Evolutionary conservation across 1,140 invertebrate genomes (phyloP), one percentile per base, ranked within the genome.

Genomic region (Watersipora subatra): DNA sequence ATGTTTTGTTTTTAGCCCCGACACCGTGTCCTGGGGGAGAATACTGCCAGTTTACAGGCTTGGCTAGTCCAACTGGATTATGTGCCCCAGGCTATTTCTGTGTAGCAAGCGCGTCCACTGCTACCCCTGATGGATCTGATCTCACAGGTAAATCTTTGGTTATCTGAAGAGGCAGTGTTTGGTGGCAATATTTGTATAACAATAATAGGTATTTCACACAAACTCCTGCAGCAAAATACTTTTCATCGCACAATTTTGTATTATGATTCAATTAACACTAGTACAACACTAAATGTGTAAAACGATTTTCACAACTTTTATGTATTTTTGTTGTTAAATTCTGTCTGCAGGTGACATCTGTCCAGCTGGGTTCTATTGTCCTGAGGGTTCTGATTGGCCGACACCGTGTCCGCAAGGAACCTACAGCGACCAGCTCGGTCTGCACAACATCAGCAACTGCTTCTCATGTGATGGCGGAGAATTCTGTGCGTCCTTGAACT

Each of bases 51-150:
- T 71, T 69, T 64, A 67, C 69, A 66, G 69, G 71, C 29, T 70
- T 73, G 25, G 74, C 69, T 3, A 17, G 68, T 17, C 66, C 67
- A 1, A 69, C 70, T 57, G 74, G 73, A 17, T 66, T 71, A 63
- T 76, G 75, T 69, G 56, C 68, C 67, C 12, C 58, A 73, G 76
- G 76, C 1, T 71, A 73, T 64, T 78, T 70, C 58, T 78, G 76
- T 57, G 69, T 68, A 19, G 64, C 69, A 0, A 71, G 72, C 2
- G 70, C 74, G 0, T 57, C 66, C 61, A 73, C 74, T n/a, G 74
- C 74, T 12, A 70, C 75, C 24, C 76, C 76, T 1, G 68, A n/a
- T 12, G 73, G 75, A 30, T 46, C 34, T 46, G 34, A 46, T 46
- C 34, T 46, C 7, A 46, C 34, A 46, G 34, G 34, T 46, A n/a